Percentiles rank a stretch among this genome's conserved stretches.
These are phyloP conservation scores for Bos indicus DNA, from an alignment of 2,113 vertebrate species.

Conservation along the genomic window DNA sequence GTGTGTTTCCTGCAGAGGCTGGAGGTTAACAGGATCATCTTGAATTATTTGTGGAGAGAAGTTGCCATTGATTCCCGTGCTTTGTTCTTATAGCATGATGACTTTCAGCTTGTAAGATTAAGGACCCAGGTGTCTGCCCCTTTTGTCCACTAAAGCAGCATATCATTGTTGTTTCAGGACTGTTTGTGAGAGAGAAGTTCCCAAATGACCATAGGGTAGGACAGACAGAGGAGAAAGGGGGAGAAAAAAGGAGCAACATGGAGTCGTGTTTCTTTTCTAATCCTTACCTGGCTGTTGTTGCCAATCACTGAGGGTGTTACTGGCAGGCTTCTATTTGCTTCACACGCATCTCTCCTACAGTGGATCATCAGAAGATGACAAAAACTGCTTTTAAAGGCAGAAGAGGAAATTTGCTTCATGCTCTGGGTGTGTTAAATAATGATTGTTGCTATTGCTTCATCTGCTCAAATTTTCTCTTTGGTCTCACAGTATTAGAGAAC, in stretches of 20 bases:
- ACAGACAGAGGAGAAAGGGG: background rate
- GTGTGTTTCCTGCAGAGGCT: background rate
- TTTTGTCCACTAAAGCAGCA: background rate
- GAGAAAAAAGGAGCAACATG: background rate
- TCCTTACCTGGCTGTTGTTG: background rate
- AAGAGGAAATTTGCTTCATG: background rate
- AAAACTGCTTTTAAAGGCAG: background rate
- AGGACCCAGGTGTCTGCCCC: background rate
- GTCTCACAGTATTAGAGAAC: background rate
- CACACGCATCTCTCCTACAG: background rate
- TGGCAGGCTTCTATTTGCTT: background rate
- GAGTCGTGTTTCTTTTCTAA: background rate
- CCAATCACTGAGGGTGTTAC: background rate
- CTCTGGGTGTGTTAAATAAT: background rate
- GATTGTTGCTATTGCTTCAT: background rate
- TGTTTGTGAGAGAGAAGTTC: background rate
- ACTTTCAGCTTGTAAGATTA: background rate
- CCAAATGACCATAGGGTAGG: background rate
- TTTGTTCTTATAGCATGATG: background rate
- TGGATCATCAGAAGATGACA: background rate
- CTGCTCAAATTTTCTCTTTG: background rate
- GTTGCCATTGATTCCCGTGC: background rate
- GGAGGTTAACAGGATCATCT: background rate
- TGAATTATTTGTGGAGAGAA: background rate
- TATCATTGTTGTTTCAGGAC: background rate